Percentiles rank a stretch among this genome's conserved stretches.
phyloP scores from a whole-genome alignment of 2,888 invertebrate genomes.

The Drosophila mayaguana region DNA sequence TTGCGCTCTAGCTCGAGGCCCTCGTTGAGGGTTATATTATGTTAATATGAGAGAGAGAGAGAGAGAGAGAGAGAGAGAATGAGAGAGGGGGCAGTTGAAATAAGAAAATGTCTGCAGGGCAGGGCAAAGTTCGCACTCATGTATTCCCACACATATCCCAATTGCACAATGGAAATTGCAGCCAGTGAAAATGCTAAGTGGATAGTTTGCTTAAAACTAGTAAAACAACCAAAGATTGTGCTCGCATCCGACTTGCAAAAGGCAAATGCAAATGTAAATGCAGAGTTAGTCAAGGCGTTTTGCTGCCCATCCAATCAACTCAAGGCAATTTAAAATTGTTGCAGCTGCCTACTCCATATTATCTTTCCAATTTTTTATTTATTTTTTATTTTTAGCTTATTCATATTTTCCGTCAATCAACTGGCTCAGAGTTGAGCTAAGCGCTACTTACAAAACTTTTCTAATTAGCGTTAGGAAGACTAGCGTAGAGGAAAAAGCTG shows the following conservation, averaged over 20 bases:
- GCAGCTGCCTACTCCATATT: slow-evolving; percentile 35
- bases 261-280: not conserved
- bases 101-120: slow-evolving; percentile 38
- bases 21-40: slow-evolving; percentile 48
- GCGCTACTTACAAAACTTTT: slow-evolving; percentile 48
- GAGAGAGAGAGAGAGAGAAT: too few relatives aligned
- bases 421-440: not conserved
- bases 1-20: slow-evolving; percentile 64
- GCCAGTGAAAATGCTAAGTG: slow-evolving; percentile 38
- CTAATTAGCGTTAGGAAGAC: slow-evolving; percentile 40
- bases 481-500: slow-evolving; percentile 3
- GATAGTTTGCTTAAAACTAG: slow-evolving; percentile 24
- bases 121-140: slow-evolving; percentile 9
- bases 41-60: slow-evolving; percentile 37
- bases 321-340: slow-evolving; percentile 2
- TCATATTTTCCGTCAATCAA: slow-evolving; percentile 51
- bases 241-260: not conserved
- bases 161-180: slow-evolving; percentile 55
- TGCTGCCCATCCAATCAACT: not conserved
- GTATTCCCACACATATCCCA: slow-evolving; percentile 10
- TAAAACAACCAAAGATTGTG: slow-evolving; percentile 9
- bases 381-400: slow-evolving; percentile 4
- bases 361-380: too few relatives aligned
- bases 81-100: slow-evolving; percentile 9
- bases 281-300: slow-evolving; percentile 8